Evolutionary conservation across 2,888 invertebrate species (phyloP).

Genomic region (Drosophila parthenogenetica): DNA sequence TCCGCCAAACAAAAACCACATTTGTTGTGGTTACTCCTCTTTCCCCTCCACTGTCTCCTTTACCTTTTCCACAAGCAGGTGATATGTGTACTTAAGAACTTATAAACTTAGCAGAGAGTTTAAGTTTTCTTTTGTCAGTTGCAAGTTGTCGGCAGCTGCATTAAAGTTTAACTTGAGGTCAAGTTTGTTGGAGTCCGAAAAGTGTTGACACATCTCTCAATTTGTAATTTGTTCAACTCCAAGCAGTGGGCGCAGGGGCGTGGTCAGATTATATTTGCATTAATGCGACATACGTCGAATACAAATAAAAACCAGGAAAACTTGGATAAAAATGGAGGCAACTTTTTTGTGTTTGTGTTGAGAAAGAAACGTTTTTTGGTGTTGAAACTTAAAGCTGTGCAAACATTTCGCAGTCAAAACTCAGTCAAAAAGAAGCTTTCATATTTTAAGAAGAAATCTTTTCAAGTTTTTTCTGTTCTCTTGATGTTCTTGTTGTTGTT

Average conservation of each 20-base stretch:
- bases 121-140: slow-evolving; percentile 47
- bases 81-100: slow-evolving; percentile 71
- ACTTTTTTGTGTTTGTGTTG: slow-evolving; percentile 36
- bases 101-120: slow-evolving; percentile 66
- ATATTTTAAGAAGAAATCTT: slow-evolving; percentile 42
- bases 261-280: slow-evolving; percentile 65
- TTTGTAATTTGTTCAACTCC: slow-evolving; percentile 65
- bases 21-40: slow-evolving; percentile 52
- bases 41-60: neutral
- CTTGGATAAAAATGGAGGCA: neutral
- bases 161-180: slow-evolving; percentile 63
- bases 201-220: slow-evolving; percentile 66
- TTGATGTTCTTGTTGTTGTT: slow-evolving; percentile 10
- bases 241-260: slow-evolving; percentile 12
- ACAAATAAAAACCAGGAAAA: slow-evolving; percentile 23
- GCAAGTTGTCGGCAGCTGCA: slow-evolving; percentile 53
- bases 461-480: slow-evolving; percentile 38
- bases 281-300: slow-evolving; percentile 59
- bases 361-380: slow-evolving; percentile 22
- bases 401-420: slow-evolving; percentile 39
- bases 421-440: slow-evolving; percentile 31
- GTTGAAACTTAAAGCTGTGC: slow-evolving; percentile 57
- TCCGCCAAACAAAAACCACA: slow-evolving; percentile 57
- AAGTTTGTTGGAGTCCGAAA: slow-evolving; percentile 33
- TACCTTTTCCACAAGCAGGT: slow-evolving; percentile 41